phyloP scores from a whole-genome alignment of 2,113 vertebrate genomes.

The Heptranchias perlo region DNA sequence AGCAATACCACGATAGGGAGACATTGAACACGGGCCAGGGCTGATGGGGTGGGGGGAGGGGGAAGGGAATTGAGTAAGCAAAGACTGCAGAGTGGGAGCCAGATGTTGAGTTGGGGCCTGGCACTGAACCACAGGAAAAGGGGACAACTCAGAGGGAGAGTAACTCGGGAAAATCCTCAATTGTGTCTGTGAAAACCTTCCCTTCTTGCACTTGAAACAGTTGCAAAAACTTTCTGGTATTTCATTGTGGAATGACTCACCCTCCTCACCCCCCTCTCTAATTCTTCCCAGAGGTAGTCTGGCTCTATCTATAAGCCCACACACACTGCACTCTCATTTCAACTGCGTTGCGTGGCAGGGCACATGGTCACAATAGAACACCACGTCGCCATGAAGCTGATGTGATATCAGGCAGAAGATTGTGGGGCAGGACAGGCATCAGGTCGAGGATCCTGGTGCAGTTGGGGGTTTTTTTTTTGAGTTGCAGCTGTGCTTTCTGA shows the following conservation, averaged over 20 bases:
- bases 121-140: neutral
- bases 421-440: neutral
- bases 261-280: neutral
- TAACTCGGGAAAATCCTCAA: neutral
- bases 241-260: conserved; percentile 4
- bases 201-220: neutral
- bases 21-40: neutral
- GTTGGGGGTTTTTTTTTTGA: neutral
- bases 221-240: neutral
- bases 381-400: neutral
- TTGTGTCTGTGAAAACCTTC: neutral
- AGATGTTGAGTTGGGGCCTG: too few species aligned
- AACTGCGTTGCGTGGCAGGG: neutral
- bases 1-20: neutral
- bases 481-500: neutral
- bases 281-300: conserved; percentile 33
- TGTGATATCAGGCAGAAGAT: neutral
- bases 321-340: neutral
- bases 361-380: neutral
- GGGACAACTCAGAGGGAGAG: neutral
- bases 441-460: neutral
- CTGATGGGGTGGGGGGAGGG: too few species aligned
- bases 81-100: neutral
- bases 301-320: neutral
- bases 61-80: neutral